phyloP scores from a whole-genome alignment of 2,113 vertebrate genomes.

The Syngnathus scovelli region DNA sequence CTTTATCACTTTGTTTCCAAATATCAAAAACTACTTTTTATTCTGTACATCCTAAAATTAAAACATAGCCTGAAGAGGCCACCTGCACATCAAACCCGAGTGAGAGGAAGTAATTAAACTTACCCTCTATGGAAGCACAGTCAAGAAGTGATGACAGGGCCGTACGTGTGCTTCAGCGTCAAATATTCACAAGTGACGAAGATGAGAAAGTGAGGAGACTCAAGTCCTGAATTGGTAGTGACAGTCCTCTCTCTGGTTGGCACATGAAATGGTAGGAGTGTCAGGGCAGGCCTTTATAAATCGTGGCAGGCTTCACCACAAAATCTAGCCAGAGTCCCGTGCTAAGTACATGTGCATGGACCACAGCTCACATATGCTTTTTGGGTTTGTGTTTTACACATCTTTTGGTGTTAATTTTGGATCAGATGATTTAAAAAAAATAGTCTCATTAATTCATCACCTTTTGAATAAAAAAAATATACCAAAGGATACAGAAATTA shows the following conservation, averaged over 20 bases:
- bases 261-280: constrained; percentile 53
- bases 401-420: background rate
- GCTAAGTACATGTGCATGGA: constrained; percentile 2
- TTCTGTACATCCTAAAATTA: background rate
- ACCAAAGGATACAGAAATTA: background rate
- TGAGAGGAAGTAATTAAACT: background rate
- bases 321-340: constrained; percentile 1
- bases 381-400: constrained; percentile 4
- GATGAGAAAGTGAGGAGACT: constrained; percentile 27
- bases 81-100: background rate
- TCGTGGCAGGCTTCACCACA: constrained; percentile 24
- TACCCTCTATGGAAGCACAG: background rate
- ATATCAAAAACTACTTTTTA: background rate
- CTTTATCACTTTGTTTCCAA: background rate
- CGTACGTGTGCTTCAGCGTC: constrained; percentile 36
- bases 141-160: background rate
- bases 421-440: background rate
- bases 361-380: constrained; percentile 1
- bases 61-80: background rate
- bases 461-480: background rate
- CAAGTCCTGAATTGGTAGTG: constrained; percentile 19
- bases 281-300: constrained; percentile 42
- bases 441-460: background rate
- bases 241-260: constrained; percentile 48
- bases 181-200: constrained; percentile 20